Evolutionary conservation across 2,888 invertebrate species (phyloP).

Genomic region (Oxycera nigricornis): DNA sequence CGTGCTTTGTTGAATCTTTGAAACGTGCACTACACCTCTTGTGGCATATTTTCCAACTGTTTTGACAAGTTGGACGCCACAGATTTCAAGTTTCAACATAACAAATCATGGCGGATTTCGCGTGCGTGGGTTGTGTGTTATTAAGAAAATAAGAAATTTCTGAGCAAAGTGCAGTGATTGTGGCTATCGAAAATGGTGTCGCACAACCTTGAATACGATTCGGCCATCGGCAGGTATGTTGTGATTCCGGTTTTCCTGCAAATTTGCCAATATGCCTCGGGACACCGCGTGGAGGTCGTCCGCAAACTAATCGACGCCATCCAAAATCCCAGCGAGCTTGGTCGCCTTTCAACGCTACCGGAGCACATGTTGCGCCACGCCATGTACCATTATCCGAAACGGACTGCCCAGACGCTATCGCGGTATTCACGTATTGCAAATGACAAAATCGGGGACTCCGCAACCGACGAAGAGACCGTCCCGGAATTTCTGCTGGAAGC

Average conservation of each 20-base stretch:
- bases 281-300: slow-evolving; percentile 76
- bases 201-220: slow-evolving; percentile 63
- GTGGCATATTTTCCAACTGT: too few relatives aligned
- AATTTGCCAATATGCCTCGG: slow-evolving; percentile 71
- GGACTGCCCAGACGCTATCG: slow-evolving; percentile 80
- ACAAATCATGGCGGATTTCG: too few relatives aligned
- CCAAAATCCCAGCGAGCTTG: slow-evolving; percentile 67
- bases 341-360: slow-evolving; percentile 82
- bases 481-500: slow-evolving; percentile 82
- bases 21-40: too few relatives aligned
- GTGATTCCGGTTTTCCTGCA: slow-evolving; percentile 63
- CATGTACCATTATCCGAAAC: slow-evolving; percentile 89
- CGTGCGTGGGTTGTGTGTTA: too few relatives aligned
- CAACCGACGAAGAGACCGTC: slow-evolving; percentile 74
- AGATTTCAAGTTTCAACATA: too few relatives aligned
- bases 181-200: slow-evolving; percentile 48
- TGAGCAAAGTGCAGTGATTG: too few relatives aligned
- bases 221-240: slow-evolving; percentile 64
- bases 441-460: slow-evolving; percentile 75
- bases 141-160: too few relatives aligned
- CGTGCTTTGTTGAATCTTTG: too few relatives aligned
- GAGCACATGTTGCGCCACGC: slow-evolving; percentile 90
- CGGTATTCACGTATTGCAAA: slow-evolving; percentile 74
- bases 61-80: too few relatives aligned
- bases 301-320: slow-evolving; percentile 73